Evolutionary conservation across 2,797 vertebrate genomes (phyloP), one percentile per base, ranked within the genome.

Genomic region (Sebastes minor): DNA sequence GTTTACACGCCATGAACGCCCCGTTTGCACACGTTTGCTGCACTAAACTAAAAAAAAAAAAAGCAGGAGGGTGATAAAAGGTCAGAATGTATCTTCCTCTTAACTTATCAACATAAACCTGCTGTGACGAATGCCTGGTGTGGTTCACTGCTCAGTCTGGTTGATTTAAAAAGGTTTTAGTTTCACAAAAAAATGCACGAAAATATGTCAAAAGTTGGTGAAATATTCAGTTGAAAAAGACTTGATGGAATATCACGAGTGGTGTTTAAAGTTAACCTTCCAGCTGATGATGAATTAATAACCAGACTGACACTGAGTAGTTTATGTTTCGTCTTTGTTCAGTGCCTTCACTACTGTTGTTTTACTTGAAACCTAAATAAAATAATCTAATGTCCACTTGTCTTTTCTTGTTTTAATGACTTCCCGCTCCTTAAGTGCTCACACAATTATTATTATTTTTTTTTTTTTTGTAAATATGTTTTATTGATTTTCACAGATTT

Each of bases 341-440:
- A 35, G 91, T 94, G 92, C 93, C 93, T 95, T 94, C 74, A 90
- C 87, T 90, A 88, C 85, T 91, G 49, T 72, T 89, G 81, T 89
- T 78, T 85, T 92, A 94, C 91, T 94, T 95, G 89, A 95, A 93
- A 66, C 0, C 33, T 56, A 42, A 93, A 93, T 91, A 92, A 91
- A 93, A 81, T 53, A 22, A 35, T 22, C 27, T 60, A 6, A 53
- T 57, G 42, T 53, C 27, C 5, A 28, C 76, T 18, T 1, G 0
- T 0, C 42, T 4, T 3, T 13, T 12, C 1, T 13, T 12, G 0
- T 6, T 32, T 18, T 8, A 0, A 38, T 22, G 22, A 25, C 6
- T 5, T 4, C 5, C 28, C n/a, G 18, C 13, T 10, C 27, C 6
- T 8, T 16, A 5, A 5, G 22, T 18, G 18, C 27, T 20, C 10